Evolutionary conservation across 2,888 invertebrate species (phyloP), one percentile per base, ranked within the genome.

Genomic region (Schizotus pectinicornis): DNA sequence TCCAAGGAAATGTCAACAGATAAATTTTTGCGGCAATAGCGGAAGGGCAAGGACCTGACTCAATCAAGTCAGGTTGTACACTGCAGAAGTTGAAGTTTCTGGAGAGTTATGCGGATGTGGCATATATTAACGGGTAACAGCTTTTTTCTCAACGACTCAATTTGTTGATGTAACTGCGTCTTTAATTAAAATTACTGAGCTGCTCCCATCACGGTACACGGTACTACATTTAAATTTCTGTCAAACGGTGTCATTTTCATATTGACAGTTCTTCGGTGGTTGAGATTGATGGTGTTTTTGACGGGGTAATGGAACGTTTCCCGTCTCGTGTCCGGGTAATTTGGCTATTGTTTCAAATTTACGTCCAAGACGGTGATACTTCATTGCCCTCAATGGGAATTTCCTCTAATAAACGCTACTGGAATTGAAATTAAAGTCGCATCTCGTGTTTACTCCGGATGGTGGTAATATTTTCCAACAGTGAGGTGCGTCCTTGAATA

Each of bases 381-480:
- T 64, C 64, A 68, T 69, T 70, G 65, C 64, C 48, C 57, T 62
- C 59, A 68, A 64, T 62, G 65, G 65, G 56, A 57, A 60, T 61
- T 68, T 70, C 68, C 68, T 70, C 59, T 68, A 67, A 69, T 61
- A 59, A 22, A 51, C 51, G n/a, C 22, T 5, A 22, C 22, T 22
- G 22, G 22, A 22, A 22, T 22, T 22, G 22, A 22, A 22, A 22
- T 22, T 2, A 22, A 22, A 22, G 22, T 22, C 22, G 22, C 22
- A 3, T 22, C 22, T 22, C 22, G 5, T 3, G 2, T 22, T 22
- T 22, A 22, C 5, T 22, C 22, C 22, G 22, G 22, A 22, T 22
- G 22, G 5, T 22, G 22, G 22, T 22, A 22, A 22, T 22, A 22
- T 22, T 22, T 22, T 22, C 2, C 22, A 49, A 49, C 39, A 22